phyloP scores from a whole-genome alignment of 2,113 vertebrate species.

The Aptenodytes patagonicus region DNA sequence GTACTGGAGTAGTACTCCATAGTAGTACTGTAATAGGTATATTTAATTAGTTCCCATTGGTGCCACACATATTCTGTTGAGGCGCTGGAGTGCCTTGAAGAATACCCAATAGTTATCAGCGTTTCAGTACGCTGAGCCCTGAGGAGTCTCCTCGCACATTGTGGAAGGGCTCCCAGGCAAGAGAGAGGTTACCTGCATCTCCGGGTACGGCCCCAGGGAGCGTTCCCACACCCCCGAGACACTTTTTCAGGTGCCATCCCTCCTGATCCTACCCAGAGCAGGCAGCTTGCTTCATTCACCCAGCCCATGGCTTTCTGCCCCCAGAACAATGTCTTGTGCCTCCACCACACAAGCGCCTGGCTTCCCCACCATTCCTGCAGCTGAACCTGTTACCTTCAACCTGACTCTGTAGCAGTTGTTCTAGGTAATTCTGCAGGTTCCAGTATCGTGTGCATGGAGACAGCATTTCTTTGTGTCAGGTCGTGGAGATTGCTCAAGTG shows the following conservation, averaged over 20 bases:
- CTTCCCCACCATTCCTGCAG: not conserved
- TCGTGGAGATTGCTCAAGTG: not conserved
- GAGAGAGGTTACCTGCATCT: not conserved
- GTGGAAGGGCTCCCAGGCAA: not conserved
- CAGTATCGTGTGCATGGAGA: not conserved
- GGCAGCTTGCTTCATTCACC: not conserved
- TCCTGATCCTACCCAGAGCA: not conserved
- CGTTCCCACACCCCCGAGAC: not conserved
- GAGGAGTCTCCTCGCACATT: not conserved
- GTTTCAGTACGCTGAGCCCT: not conserved
- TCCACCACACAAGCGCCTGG: not conserved
- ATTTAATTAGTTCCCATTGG: not conserved
- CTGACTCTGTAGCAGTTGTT: not conserved
- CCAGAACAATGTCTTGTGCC: not conserved
- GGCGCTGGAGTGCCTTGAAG: not conserved
- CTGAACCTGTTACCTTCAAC: not conserved
- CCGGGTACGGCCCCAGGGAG: fast-evolving
- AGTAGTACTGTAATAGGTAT: not conserved
- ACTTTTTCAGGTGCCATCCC: not conserved
- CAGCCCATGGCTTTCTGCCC: not conserved
- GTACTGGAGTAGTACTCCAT: not conserved
- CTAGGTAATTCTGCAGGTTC: not conserved
- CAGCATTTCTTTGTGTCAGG: not conserved
- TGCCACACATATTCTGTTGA: not conserved
- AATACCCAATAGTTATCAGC: not conserved